Base-by-base conservation (phyloP, 2,797 vertebrate species). In the Rhodeus uyekii region DNA sequence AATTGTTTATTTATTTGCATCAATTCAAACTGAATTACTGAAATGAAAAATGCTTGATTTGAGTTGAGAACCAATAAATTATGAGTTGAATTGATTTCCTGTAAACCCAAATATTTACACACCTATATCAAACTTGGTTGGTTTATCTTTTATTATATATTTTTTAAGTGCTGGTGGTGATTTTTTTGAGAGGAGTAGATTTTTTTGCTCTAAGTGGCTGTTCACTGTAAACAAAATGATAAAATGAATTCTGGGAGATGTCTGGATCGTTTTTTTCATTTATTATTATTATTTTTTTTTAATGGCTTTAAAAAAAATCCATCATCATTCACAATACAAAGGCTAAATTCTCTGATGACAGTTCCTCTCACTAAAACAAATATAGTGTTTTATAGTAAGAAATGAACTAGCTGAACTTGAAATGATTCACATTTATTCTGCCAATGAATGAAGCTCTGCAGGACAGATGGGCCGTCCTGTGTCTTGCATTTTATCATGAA, bases 111-210 rank as follows among this genome's bases (percentile, higher is more conserved):
- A 29, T 24, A 60, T 60, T 29, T 16, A 29, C 27, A 29, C 5
- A 29, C 27, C 13, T 16, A 46, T 48, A 74, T 85, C 36, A 58
- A 85, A 84, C n/a, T n/a, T 74, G 42, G 80, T 81, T 42, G 80
- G 69, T 76, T 89, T 88, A 83, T 84, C 82, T 77, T 80, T 84
- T 63, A n/a, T n/a, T n/a, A n/a, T n/a, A n/a, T 83, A 19, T 22
- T 78, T 83, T 64, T 36, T 72, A 83, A 88, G 69, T 82, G 73
- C 42, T 64, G 24, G 39, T 78, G 55, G 48, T 50, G 58, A 78
- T 81, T 81, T 81, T 83, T 67, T 42, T 73, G 22, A 29, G 48
- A 38, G 53, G 44, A 5, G 22, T 53, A 32, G 34, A 82, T 69
- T 73, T 83, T 63, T 18, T 2, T 18, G 81, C 78, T 78, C 78